Evolutionary conservation across 2,888 invertebrate genomes (phyloP).

Genomic region (Deilephila elpenor): DNA sequence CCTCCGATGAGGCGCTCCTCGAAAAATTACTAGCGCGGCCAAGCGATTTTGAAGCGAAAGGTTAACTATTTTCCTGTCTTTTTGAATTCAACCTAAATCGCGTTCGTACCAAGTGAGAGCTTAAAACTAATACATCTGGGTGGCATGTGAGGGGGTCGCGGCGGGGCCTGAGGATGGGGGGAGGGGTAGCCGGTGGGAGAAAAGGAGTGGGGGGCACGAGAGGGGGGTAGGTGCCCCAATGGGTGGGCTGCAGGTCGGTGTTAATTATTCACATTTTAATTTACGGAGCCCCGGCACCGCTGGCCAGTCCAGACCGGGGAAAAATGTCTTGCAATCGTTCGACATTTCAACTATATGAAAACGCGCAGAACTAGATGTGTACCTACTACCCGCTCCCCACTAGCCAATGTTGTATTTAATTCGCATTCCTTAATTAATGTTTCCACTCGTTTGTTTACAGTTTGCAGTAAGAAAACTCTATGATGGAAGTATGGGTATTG

Average conservation of each 20-base stretch:
- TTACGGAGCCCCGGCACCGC: slow-evolving; percentile 72
- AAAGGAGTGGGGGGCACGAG: slow-evolving; percentile 46
- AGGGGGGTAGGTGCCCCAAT: slow-evolving; percentile 19
- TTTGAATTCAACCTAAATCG: slow-evolving; percentile 66
- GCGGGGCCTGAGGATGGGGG: slow-evolving; percentile 45
- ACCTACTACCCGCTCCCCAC: neutral
- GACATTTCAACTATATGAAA: slow-evolving; percentile 51
- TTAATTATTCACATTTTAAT: slow-evolving; percentile 85
- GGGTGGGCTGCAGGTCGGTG: slow-evolving; percentile 54
- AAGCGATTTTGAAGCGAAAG: slow-evolving; percentile 65
- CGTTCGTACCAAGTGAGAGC: slow-evolving; percentile 74
- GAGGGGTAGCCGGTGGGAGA: slow-evolving; percentile 42
- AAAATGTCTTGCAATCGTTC: slow-evolving; percentile 80
- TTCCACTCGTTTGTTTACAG: slow-evolving; percentile 40
- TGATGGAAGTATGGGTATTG: neutral
- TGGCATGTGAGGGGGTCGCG: slow-evolving; percentile 57
- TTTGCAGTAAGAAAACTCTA: slow-evolving; percentile 13
- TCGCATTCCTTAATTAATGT: slow-evolving; percentile 33
- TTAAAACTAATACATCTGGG: slow-evolving; percentile 82
- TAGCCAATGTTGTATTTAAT: neutral
- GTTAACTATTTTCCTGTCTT: slow-evolving; percentile 64
- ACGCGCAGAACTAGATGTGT: slow-evolving; percentile 3
- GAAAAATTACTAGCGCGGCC: slow-evolving; percentile 55
- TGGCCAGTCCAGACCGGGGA: slow-evolving; percentile 67
- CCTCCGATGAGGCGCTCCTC: slow-evolving; percentile 38